Evolutionary conservation across 2,113 vertebrate genomes (phyloP), one percentile per base, ranked within the genome.

Genomic region (Desmodus rotundus): DNA sequence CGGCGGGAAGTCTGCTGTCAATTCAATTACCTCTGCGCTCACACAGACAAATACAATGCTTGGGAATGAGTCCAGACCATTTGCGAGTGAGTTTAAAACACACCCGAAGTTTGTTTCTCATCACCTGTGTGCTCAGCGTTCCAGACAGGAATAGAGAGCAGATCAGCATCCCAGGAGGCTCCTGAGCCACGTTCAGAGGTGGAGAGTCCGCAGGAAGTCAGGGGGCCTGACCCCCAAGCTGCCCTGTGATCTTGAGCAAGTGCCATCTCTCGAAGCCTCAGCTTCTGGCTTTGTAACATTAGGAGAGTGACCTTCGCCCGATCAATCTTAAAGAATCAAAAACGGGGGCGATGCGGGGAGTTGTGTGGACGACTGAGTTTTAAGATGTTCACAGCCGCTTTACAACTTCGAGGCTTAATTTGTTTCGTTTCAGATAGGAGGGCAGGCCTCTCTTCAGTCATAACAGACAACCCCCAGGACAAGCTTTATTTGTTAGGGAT

Each of bases 111-210:
- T 12, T 17, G 11, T 20, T 17, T 76, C 61, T 73, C 73, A 43
- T 36, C 52, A 24, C 38, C 33, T 16, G n/a, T 82, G 47, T 70
- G 63, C 56, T 82, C 17, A 7, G 43, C 58, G 16, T 68, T 19
- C 8, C 15, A 84, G 43, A 63, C 19, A 33, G 26, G 73, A 58
- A 41, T 0, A 4, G 50, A 82, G 36, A 56, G 3, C 2, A 7
- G 22, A 22, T 8, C 0, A 0, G 33, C 70, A 10, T 4, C 73
- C 43, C 0, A 0, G 54, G 14, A 20, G 4, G 10, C 63, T 73
- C 41, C 1, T 0, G 0, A 13, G 77, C 22, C 4, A 1, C 5
- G 24, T 41, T 86, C 38, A 11, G 81, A 43, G 31, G 9, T 3
- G 2, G 36, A 15, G 43, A 80, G 12, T 16, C 33, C 19, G 28